phyloP scores from a whole-genome alignment of 2,888 invertebrate genomes.

The Sylvicola fuscatus region DNA sequence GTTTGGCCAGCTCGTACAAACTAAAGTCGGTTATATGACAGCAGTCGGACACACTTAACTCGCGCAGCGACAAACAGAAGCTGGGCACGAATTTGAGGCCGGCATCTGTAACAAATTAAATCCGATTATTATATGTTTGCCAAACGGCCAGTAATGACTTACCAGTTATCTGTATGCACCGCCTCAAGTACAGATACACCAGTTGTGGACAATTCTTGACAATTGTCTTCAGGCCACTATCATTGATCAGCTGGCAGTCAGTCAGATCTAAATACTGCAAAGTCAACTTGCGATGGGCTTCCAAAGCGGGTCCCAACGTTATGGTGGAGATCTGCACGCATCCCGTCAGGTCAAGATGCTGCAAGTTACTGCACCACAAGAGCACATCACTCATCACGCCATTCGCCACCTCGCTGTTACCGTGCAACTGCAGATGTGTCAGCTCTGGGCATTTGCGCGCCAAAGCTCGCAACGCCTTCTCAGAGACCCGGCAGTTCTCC shows the following conservation, averaged over 20 bases:
- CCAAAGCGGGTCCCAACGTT: constrained; percentile 41
- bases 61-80: constrained; percentile 64
- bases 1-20: constrained; percentile 68
- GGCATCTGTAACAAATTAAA: constrained; percentile 35
- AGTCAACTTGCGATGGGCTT: constrained; percentile 43
- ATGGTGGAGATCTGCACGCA: constrained; percentile 65
- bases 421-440: constrained; percentile 58
- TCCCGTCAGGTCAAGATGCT: constrained; percentile 75
- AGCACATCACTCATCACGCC: constrained; percentile 57
- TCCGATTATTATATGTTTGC: constrained; percentile 5
- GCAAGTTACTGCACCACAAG: constrained; percentile 56
- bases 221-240: constrained; percentile 62
- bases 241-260: constrained; percentile 69
- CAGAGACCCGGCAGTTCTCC: constrained; percentile 47
- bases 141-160: constrained; percentile 7
- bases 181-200: constrained; percentile 66
- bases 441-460: constrained; percentile 64
- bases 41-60: constrained; percentile 82
- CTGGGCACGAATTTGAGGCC: constrained; percentile 83
- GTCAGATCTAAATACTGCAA: constrained; percentile 80
- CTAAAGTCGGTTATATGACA: constrained; percentile 77
- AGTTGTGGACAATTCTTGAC: constrained; percentile 75
- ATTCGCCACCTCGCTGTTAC: constrained; percentile 53
- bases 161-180: constrained; percentile 78
- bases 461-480: constrained; percentile 53